Percentiles rank a stretch among this genome's conserved stretches.
These are phyloP conservation scores for Macropis europaea DNA, from an alignment of 2,888 invertebrate species.

Conservation along the genomic window DNA sequence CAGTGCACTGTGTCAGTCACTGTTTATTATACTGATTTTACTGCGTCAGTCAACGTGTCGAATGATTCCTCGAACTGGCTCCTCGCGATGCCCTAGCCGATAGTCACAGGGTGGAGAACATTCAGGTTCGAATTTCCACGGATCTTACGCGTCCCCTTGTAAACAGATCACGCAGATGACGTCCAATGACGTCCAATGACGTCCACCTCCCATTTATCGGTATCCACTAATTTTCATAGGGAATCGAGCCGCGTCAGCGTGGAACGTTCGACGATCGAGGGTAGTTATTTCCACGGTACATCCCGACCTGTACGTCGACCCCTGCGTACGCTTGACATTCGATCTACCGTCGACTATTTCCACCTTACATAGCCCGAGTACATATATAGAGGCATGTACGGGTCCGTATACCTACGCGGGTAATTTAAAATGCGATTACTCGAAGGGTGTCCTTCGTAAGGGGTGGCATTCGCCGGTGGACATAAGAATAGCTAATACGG, in stretches of 20 bases:
- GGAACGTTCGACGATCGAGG: constrained; percentile 8
- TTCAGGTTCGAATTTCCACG: too few relatives aligned
- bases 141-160: too few relatives aligned
- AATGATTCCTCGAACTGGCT: too few relatives aligned
- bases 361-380: constrained; percentile 34
- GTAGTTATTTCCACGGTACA: constrained; percentile 26
- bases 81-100: too few relatives aligned
- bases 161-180: too few relatives aligned
- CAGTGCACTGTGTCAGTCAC: too few relatives aligned
- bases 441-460: constrained; percentile 69
- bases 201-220: not conserved
- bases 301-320: constrained; percentile 39
- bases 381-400: constrained; percentile 25
- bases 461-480: constrained; percentile 72
- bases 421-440: constrained; percentile 77
- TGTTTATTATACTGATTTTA: too few relatives aligned
- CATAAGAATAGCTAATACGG: constrained; percentile 77
- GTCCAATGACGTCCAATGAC: too few relatives aligned
- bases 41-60: too few relatives aligned
- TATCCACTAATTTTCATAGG: not conserved
- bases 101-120: too few relatives aligned
- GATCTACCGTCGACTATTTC: constrained; percentile 56
- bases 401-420: constrained; percentile 60
- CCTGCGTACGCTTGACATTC: constrained; percentile 55
- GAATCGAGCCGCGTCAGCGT: not conserved